phyloP scores from a whole-genome alignment of 2,888 invertebrate genomes.

The Epinotia nisella region DNA sequence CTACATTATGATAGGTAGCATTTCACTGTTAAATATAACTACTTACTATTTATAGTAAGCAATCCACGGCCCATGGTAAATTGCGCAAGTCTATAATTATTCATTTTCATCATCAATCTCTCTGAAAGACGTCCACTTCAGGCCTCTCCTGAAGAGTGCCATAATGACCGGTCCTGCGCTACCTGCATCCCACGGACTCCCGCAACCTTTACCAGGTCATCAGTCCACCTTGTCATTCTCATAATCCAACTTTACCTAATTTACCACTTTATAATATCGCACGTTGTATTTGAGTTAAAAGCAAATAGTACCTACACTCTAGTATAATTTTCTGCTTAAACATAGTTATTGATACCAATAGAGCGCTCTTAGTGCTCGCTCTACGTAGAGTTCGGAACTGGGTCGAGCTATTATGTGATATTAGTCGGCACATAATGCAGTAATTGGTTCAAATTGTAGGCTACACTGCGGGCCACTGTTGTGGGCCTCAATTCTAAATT shows the following conservation, averaged over 20 bases:
- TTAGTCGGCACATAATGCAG: slow-evolving; percentile 39
- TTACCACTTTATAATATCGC: not conserved
- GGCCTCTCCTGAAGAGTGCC: no score
- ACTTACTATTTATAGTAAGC: no score
- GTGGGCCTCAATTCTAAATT: not conserved
- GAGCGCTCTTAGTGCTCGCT: slow-evolving; percentile 2
- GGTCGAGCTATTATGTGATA: slow-evolving; percentile 37
- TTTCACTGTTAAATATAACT: no score
- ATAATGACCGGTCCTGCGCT: no score
- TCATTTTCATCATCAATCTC: no score
- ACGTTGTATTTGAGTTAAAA: not conserved
- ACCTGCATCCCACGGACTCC: no score
- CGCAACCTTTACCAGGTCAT: no score
- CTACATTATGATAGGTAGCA: no score
- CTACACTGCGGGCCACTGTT: slow-evolving; percentile 27
- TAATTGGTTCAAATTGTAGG: slow-evolving; percentile 41
- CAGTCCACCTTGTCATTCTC: no score
- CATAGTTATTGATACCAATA: slow-evolving; percentile 20
- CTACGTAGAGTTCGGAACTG: slow-evolving; percentile 24
- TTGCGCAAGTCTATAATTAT: no score
- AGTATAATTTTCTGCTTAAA: slow-evolving; percentile 4
- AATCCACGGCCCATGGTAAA: no score
- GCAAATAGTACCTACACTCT: not conserved
- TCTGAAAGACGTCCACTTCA: no score
- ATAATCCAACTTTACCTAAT: not conserved